These are phyloP conservation scores for Leuciscus idus DNA, from an alignment of 2,113 vertebrate species.

Conservation along the genomic window DNA sequence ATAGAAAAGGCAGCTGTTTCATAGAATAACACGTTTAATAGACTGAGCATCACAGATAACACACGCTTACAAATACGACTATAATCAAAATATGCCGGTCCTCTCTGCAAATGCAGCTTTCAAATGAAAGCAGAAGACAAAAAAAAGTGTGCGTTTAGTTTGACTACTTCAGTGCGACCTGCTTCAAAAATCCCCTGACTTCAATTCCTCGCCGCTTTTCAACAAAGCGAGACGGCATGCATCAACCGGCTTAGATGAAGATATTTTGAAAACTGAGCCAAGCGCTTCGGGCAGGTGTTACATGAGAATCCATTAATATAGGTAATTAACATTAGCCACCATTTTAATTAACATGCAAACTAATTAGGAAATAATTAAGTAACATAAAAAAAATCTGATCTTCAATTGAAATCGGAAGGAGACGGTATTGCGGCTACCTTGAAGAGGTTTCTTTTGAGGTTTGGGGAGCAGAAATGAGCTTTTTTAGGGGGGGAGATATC, in stretches of 20 bases:
- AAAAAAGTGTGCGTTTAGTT: constrained; percentile 20
- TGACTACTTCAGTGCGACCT: constrained; percentile 55
- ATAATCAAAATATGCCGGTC: background rate
- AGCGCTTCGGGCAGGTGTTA: constrained; percentile 94
- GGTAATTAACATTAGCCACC: constrained; percentile 97
- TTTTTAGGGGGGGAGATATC: no score
- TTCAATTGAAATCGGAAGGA: constrained; percentile 75
- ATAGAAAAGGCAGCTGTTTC: background rate
- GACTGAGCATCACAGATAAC: background rate
- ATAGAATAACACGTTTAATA: background rate
- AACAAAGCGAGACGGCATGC: constrained; percentile 53
- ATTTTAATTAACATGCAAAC: constrained; percentile 98
- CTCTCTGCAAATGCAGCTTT: constrained; percentile 33
- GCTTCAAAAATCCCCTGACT: constrained; percentile 55
- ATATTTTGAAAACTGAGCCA: constrained; percentile 94
- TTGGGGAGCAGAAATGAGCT: constrained; percentile 45
- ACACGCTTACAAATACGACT: background rate
- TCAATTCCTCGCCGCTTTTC: constrained; percentile 58
- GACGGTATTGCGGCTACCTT: constrained; percentile 49
- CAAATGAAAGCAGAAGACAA: constrained; percentile 53
- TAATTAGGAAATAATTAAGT: constrained; percentile 96
- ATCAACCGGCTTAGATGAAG: constrained; percentile 85
- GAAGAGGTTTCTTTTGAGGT: constrained; percentile 46
- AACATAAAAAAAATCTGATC: constrained; percentile 88
- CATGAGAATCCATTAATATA: constrained; percentile 96